Conservation (phyloP, 2,888 invertebrate genomes). For the Caenorhabditis sp. region DNA sequence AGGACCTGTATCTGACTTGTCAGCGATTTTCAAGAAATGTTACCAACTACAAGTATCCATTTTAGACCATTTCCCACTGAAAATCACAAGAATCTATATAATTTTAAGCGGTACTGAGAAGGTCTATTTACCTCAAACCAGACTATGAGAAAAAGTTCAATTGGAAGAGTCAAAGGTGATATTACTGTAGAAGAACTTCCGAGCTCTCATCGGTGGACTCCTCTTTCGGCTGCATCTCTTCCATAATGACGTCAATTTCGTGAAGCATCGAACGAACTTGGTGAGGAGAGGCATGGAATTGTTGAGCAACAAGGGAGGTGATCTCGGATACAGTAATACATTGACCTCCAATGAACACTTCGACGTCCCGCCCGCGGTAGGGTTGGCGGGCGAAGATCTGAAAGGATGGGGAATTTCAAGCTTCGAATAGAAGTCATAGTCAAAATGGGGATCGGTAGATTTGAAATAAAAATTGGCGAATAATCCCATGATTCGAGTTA, state of each 20-base stretch:
- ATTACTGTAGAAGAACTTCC: conserved; percentile 5
- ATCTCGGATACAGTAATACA: conserved; percentile 74
- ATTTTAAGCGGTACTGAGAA: too few relatives aligned
- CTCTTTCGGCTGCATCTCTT: conserved; percentile 26
- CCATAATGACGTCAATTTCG: conserved; percentile 73
- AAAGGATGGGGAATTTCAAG: too few relatives aligned
- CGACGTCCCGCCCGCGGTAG: conserved; percentile 70
- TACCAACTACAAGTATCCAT: too few relatives aligned
- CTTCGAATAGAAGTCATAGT: background rate
- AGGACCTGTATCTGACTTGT: too few relatives aligned
- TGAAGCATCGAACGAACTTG: conserved; percentile 75
- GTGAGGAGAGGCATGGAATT: conserved; percentile 76
- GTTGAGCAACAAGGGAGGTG: conserved; percentile 70
- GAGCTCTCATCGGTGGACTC: conserved; percentile 5
- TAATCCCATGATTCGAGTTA: too few relatives aligned
- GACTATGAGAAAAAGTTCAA: too few relatives aligned
- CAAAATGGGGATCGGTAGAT: too few relatives aligned
- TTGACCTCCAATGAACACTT: conserved; percentile 72
- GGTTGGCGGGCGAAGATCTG: conserved; percentile 68
- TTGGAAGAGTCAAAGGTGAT: background rate
- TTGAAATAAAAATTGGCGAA: too few relatives aligned
- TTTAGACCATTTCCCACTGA: too few relatives aligned
- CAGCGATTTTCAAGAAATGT: too few relatives aligned
- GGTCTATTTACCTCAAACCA: too few relatives aligned
- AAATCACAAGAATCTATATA: too few relatives aligned